Percentiles rank a stretch among this genome's conserved stretches.
These are phyloP conservation scores for Gadopsis marmoratus DNA, from an alignment of 2,797 vertebrate genomes.

Conservation along the genomic window DNA sequence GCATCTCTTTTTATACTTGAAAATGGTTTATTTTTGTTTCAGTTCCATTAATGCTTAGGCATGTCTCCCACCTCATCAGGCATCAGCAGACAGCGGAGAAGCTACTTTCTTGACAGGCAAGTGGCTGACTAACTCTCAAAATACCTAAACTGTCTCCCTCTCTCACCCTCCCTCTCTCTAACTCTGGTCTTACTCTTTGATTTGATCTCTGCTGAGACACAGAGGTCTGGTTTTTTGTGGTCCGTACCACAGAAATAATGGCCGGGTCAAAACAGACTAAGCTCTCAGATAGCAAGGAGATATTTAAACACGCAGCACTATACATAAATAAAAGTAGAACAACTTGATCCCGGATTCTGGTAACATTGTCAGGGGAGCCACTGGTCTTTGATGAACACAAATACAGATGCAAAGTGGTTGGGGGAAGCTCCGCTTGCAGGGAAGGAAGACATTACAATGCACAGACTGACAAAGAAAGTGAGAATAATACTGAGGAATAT, in stretches of 20 bases:
- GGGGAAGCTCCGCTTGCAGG: constrained; percentile 35
- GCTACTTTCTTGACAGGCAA: constrained; percentile 63
- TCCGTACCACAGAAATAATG: constrained; percentile 69
- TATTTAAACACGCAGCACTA: constrained; percentile 71
- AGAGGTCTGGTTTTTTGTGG: constrained; percentile 59
- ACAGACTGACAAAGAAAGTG: constrained; percentile 59
- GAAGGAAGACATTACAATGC: constrained; percentile 62
- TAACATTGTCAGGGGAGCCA: constrained; percentile 69
- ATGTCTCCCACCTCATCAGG: constrained; percentile 76
- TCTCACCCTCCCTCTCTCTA: constrained; percentile 7
- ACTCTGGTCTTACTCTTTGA: constrained; percentile 58
- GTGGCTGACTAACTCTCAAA: constrained; percentile 68
- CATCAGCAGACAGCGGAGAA: constrained; percentile 70
- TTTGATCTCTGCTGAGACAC: constrained; percentile 54
- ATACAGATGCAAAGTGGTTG: constrained; percentile 63
- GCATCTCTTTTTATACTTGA: constrained; percentile 78
- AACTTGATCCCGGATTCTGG: constrained; percentile 76
- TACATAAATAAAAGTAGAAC: constrained; percentile 78
- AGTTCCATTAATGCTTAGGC: constrained; percentile 80
- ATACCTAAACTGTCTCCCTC: constrained; percentile 59
- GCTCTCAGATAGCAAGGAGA: constrained; percentile 61
- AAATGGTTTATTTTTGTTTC: constrained; percentile 84
- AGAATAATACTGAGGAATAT: constrained; percentile 63
- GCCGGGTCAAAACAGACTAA: constrained; percentile 74
- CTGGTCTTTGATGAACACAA: constrained; percentile 75